Conservation (phyloP, 2,888 invertebrate species). For the Matsumyia berberina region DNA sequence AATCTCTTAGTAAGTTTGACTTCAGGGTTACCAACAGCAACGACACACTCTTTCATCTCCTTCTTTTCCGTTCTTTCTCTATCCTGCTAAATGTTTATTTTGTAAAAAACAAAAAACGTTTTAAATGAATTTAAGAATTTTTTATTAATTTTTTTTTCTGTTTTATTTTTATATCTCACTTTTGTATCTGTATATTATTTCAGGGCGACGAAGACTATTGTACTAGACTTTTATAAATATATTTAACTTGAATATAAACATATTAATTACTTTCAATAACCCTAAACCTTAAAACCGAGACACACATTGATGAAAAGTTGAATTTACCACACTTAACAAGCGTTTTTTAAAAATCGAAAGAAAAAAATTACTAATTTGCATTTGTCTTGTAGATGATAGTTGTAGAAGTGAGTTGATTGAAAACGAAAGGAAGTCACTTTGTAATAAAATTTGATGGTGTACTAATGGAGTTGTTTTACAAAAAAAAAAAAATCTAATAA, state of each 20-base stretch:
- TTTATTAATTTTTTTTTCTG: conserved; percentile 69
- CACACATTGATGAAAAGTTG: conserved; percentile 59
- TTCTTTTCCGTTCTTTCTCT: conserved; percentile 37
- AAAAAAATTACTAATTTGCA: conserved; percentile 60
- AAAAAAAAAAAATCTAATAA: conserved; percentile 34
- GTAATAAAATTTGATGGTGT: conserved; percentile 21
- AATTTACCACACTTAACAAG: conserved; percentile 68
- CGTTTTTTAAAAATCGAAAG: conserved; percentile 34
- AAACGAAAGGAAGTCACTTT: background rate
- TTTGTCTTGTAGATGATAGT: conserved; percentile 48
- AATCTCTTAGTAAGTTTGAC: background rate
- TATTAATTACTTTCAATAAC: conserved; percentile 68
- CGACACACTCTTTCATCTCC: conserved; percentile 4
- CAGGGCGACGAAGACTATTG: conserved; percentile 88
- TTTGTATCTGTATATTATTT: conserved; percentile 86
- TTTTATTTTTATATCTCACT: conserved; percentile 79
- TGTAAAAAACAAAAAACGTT: conserved; percentile 49
- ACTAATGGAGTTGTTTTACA: conserved; percentile 49
- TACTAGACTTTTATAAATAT: conserved; percentile 85
- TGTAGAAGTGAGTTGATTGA: conserved; percentile 26
- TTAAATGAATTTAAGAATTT: conserved; percentile 67
- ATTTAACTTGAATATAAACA: conserved; percentile 67
- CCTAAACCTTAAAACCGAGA: conserved; percentile 48
- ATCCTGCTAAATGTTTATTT: conserved; percentile 46
- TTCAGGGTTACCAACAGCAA: conserved; percentile 25